Base-by-base conservation (phyloP, 2,113 vertebrate species). In the Turnix velox region DNA sequence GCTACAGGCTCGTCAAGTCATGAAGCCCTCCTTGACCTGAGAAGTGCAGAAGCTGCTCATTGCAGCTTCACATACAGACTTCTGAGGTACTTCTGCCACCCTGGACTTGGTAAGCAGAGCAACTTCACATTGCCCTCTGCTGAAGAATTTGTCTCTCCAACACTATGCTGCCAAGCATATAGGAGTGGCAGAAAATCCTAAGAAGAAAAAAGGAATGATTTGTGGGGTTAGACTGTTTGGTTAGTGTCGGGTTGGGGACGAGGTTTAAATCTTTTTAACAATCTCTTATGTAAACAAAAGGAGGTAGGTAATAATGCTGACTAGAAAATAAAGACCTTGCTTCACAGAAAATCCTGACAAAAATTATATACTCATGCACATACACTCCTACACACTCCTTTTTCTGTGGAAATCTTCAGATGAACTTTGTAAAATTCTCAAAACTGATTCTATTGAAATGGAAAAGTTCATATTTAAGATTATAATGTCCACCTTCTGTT, bases 211-310 rank as follows among this genome's bases (percentile, higher is more conserved):
- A 25, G 22, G 7, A 74, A 46, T 78, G 5, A 88, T 87, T 91
- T 87, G 28, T 4, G 5, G 74, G 40, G n/a, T 67, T 81, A 87
- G 65, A 59, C 22, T 83, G 51, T 45, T 86, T 58, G 18, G n/a
- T 54, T 81, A 78, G 30, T 73, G 24, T 63, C 75, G 66, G 39
- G 37, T 73, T 80, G 25, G 24, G n/a, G 30, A 14, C 27, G 30
- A 42, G 48, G 25, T 76, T 90, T 92, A 90, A 90, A 87, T 73
- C 58, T 80, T 90, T 85, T 93, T 88, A 90, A 91, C 78, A 94
- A 88, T 33, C 37, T 83, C 90, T 87, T 82, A 65, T 27, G 45
- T 57, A 90, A 93, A 87, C 45, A 90, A 90, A 91, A 85, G 74
- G 58, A 92, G 78, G 40, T 65, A 63, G 43, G 62, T 68, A 90